Percentiles rank a stretch among this genome's conserved stretches.
Evolutionary conservation across 2,113 vertebrate genomes (phyloP).

Genomic region (Megaceryle torquata): DNA sequence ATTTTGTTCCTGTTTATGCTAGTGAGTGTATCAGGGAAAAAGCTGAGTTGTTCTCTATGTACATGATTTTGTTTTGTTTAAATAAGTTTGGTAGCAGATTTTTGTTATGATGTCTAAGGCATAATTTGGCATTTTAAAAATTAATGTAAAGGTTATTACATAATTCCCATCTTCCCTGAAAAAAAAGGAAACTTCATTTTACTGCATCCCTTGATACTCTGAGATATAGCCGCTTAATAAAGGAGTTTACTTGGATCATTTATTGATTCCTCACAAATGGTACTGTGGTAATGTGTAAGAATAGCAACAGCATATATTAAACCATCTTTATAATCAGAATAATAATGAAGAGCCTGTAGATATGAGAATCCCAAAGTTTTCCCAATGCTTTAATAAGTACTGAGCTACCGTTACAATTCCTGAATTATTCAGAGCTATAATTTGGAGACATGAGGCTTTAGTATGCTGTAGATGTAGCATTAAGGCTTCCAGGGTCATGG

Average conservation of each 20-base stretch:
- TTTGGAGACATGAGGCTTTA: constrained; percentile 59
- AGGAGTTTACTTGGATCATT: constrained; percentile 11
- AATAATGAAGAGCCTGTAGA: constrained; percentile 28
- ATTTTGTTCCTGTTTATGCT: not conserved
- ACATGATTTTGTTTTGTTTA: not conserved
- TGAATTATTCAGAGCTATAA: constrained; percentile 75
- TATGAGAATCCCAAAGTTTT: constrained; percentile 66
- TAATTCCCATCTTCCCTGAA: not conserved
- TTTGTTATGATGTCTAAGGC: not conserved
- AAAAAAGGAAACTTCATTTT: constrained; percentile 6
- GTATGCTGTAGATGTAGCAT: constrained; percentile 65
- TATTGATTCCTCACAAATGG: not conserved
- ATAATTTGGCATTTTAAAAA: constrained; percentile 35
- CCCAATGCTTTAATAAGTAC: constrained; percentile 61
- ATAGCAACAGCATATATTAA: constrained; percentile 44
- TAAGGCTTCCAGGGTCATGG: constrained; percentile 62
- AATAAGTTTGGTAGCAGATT: not conserved
- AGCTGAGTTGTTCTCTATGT: not conserved
- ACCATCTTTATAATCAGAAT: constrained; percentile 39
- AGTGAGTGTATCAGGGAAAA: not conserved
- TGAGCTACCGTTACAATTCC: constrained; percentile 42
- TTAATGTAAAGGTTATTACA: constrained; percentile 15
- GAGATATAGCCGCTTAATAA: not conserved
- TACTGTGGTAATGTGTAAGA: constrained; percentile 3
- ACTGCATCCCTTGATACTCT: constrained; percentile 1